phyloP scores from a whole-genome alignment of 2,113 vertebrate genomes.

The Anser cygnoides region DNA sequence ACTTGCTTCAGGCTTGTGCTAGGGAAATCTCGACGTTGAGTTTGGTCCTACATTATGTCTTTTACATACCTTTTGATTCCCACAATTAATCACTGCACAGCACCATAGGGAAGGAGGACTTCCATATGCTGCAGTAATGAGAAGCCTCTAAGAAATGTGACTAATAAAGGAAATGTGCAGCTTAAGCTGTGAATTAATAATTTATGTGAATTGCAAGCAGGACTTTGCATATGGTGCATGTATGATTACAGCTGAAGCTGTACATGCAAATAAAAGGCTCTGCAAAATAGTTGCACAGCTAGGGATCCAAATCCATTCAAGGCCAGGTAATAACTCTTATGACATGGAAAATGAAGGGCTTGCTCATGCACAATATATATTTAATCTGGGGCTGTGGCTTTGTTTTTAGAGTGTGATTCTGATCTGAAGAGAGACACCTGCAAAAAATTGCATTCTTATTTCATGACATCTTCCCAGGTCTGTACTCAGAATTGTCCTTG shows the following conservation, averaged over 20 bases:
- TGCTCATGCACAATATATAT: not conserved
- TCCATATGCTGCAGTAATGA: constrained; percentile 68
- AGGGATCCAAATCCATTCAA: not conserved
- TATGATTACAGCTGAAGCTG: constrained; percentile 41
- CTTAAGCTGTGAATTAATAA: constrained; percentile 51
- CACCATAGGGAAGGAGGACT: constrained; percentile 53
- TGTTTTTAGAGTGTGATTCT: not conserved
- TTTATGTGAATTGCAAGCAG: constrained; percentile 40
- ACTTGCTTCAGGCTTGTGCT: not conserved
- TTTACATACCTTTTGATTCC: constrained; percentile 36
- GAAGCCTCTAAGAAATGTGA: constrained; percentile 66
- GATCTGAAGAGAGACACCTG: not conserved
- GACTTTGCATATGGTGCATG: constrained; percentile 39
- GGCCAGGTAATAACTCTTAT: not conserved
- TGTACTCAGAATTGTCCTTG: not conserved
- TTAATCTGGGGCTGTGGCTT: not conserved
- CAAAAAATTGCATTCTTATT: not conserved
- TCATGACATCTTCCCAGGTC: not conserved
- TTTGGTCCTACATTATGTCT: constrained; percentile 24
- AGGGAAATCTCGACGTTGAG: not conserved
- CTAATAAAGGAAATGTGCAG: constrained; percentile 47
- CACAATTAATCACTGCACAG: constrained; percentile 27
- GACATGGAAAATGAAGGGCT: constrained; percentile 6
- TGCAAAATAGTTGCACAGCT: constrained; percentile 30
- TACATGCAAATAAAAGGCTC: constrained; percentile 53